Evolutionary conservation across 1,140 invertebrate genomes (phyloP), one percentile per base, ranked within the genome.

Genomic region (Papilio aristodemus): DNA sequence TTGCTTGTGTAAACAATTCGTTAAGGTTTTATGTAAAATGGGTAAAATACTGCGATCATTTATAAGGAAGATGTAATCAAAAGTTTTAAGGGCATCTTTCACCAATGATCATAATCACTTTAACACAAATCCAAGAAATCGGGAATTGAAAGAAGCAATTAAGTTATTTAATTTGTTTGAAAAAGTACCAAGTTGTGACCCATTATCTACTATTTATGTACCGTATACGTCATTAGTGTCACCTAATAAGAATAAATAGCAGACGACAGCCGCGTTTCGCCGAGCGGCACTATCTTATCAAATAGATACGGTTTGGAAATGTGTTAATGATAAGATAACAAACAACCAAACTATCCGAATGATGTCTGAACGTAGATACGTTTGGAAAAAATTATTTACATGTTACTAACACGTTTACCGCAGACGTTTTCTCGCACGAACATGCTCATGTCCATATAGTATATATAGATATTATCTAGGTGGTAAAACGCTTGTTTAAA

Each of bases 301-400:
- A 54, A 25, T 54, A 10, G 19, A 54, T 54, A 54, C 22, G 9
- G 46, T 10, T 54, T 19, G 46, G 46, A 54, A 54, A 54, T 54
- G 19, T 54, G 46, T 54, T 50, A 54, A 11, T 22, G 46, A 54
- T 54, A 54, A 54, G 46, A 54, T 46, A 46, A 46, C 8, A 46
- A 11, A 50, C 46, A 54, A 54, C 46, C 46, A 25, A 25, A 54
- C 46, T 19, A 46, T 17, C 7, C 22, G 19, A 54, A 13, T 22
- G 10, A 22, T 54, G 19, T 11, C 46, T 11, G 27, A 32, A 32
- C 27, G 6, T 2, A 32, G 27, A 32, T 32, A 50, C 8, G 17
- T 46, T 19, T 9, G 46, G 46, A 10, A 4, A 9, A 4, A 8
- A 4, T 22, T 22, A 54, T 54, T 54, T 25, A 54, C n/a, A n/a